A percentile compares a stretch with the other conserved stretches of the same genome.
Conservation (phyloP, 2,888 invertebrate species). For the Epinotia brunnichana region DNA sequence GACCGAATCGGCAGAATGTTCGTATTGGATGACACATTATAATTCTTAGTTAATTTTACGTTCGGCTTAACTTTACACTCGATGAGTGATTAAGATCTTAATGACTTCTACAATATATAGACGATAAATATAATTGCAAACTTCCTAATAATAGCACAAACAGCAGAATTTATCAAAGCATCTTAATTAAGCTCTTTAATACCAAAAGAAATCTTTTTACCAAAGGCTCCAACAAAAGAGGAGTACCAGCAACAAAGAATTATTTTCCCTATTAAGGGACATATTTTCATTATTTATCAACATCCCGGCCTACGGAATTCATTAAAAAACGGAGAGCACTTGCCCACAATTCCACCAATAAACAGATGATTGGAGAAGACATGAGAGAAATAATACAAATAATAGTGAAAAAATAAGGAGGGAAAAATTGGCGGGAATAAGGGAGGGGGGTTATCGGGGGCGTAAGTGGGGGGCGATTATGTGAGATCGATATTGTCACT, state of each 20-base stretch:
- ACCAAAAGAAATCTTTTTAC: conserved; percentile 38
- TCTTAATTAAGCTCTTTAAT: conserved; percentile 39
- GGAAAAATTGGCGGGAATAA: conserved; percentile 81
- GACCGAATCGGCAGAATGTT: too few species aligned
- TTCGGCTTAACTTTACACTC: background rate
- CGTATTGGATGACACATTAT: too few species aligned
- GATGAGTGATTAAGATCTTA: background rate
- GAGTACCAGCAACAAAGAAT: conserved; percentile 45
- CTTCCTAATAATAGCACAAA: conserved; percentile 30
- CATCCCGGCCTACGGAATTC: conserved; percentile 63
- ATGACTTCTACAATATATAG: background rate
- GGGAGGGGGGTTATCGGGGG: conserved; percentile 81
- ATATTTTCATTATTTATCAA: conserved; percentile 64
- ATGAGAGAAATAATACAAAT: conserved; percentile 72
- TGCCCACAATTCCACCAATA: conserved; percentile 78
- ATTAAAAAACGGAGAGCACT: conserved; percentile 78
- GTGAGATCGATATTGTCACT: conserved; percentile 82
- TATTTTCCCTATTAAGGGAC: conserved; percentile 59
- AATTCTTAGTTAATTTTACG: too few species aligned
- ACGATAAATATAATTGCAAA: background rate
- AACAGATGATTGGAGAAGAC: conserved; percentile 77
- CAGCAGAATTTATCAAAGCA: conserved; percentile 40
- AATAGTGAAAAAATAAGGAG: conserved; percentile 79
- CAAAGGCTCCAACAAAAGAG: conserved; percentile 44
- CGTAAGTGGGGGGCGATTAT: conserved; percentile 78